Percentiles rank a stretch among this genome's conserved stretches.
These are phyloP conservation scores for Operophtera brumata DNA, from an alignment of 2,888 invertebrate genomes.

Conservation along the genomic window DNA sequence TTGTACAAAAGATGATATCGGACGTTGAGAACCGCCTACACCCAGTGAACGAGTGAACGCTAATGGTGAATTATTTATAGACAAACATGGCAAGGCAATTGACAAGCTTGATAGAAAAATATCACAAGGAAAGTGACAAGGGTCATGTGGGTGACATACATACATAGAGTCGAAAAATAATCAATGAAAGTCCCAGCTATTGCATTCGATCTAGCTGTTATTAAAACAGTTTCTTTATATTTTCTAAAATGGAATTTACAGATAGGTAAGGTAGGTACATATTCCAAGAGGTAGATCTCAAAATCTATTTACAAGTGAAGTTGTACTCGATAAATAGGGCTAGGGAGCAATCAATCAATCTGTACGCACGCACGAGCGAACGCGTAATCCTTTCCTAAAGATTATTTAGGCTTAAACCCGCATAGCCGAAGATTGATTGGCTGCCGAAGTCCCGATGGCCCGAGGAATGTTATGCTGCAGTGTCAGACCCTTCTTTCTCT, in stretches of 20 bases:
- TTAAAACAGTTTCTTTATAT: too few species aligned
- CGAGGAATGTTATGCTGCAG: conserved; percentile 17
- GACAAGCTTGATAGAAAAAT: background rate
- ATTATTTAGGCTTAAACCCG: conserved; percentile 24
- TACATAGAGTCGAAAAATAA: background rate
- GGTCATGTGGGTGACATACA: background rate
- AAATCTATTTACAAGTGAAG: conserved; percentile 1
- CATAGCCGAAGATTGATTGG: conserved; percentile 27
- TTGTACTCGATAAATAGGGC: conserved; percentile 6
- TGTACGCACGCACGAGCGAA: conserved; percentile 1
- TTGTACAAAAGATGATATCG: conserved; percentile 18
- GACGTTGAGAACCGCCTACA: conserved; percentile 12
- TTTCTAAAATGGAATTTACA: too few species aligned
- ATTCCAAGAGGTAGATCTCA: background rate
- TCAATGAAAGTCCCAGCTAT: background rate
- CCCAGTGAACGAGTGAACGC: conserved; percentile 1
- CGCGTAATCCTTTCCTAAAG: conserved; percentile 23
- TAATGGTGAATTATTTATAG: conserved; percentile 1
- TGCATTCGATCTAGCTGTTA: too few species aligned
- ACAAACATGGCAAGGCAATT: background rate
- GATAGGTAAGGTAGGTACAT: background rate
- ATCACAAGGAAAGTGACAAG: background rate
- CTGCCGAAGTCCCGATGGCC: conserved; percentile 18
- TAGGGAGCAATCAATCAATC: conserved; percentile 3
- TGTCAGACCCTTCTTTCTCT: conserved; percentile 1